Evolutionary conservation across 2,888 invertebrate genomes (phyloP).

Genomic region (Incurvaria masculella): DNA sequence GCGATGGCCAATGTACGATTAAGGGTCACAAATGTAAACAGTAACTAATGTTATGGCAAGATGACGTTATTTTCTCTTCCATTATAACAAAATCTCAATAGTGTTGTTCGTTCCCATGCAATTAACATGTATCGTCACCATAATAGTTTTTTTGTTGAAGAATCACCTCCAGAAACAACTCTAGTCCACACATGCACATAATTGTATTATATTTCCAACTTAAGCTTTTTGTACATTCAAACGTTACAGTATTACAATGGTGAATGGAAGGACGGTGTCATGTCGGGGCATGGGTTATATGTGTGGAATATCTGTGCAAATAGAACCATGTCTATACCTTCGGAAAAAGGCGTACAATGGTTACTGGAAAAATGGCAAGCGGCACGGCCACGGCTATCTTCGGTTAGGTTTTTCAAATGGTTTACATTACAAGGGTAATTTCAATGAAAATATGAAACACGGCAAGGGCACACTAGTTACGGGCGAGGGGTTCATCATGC

Average conservation of each 20-base stretch:
- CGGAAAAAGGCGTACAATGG: constrained; percentile 52
- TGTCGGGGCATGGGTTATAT: constrained; percentile 59
- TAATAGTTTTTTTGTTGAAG: constrained; percentile 2
- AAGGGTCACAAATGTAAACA: too few relatives aligned
- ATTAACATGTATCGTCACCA: background rate
- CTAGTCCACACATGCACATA: too few relatives aligned
- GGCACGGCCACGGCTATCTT: constrained; percentile 47
- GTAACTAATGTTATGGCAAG: too few relatives aligned
- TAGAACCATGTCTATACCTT: constrained; percentile 49
- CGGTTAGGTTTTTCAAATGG: constrained; percentile 53
- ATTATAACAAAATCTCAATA: background rate
- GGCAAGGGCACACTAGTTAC: constrained; percentile 53
- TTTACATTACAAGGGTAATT: constrained; percentile 53
- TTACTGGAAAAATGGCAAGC: constrained; percentile 51
- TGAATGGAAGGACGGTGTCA: constrained; percentile 54
- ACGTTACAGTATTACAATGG: constrained; percentile 54
- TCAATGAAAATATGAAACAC: constrained; percentile 54
- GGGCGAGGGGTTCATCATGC: constrained; percentile 51
- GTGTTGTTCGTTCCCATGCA: background rate
- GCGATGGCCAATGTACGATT: too few relatives aligned
- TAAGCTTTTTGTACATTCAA: constrained; percentile 2
- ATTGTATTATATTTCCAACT: background rate
- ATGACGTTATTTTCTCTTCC: too few relatives aligned
- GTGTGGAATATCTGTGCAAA: constrained; percentile 55
- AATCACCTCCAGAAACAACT: too few relatives aligned